phyloP scores from a whole-genome alignment of 2,888 invertebrate species.

The Dorcus hopei region DNA sequence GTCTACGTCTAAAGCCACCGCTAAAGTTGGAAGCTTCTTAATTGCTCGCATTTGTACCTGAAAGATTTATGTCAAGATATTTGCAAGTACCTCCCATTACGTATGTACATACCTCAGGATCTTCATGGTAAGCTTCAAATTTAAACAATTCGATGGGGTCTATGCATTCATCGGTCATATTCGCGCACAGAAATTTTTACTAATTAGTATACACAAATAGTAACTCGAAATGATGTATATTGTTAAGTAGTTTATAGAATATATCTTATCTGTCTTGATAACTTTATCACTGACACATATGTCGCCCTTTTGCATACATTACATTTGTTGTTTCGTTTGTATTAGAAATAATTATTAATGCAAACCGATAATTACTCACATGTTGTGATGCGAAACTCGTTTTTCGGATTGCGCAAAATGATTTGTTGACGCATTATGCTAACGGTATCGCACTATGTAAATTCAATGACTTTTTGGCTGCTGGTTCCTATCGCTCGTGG shows the following conservation, averaged over 20 bases:
- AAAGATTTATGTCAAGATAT: slow-evolving; percentile 32
- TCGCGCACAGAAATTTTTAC: neutral
- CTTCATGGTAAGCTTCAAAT: slow-evolving; percentile 14
- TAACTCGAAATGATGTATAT: no score
- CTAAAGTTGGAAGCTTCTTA: slow-evolving; percentile 35
- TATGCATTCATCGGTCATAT: slow-evolving; percentile 6
- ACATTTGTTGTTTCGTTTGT: neutral
- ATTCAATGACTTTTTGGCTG: no score
- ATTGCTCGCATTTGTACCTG: slow-evolving; percentile 49
- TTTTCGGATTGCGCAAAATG: no score
- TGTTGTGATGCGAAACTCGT: no score
- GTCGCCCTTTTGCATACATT: neutral
- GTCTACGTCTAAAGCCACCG: slow-evolving; percentile 35
- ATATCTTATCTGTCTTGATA: neutral
- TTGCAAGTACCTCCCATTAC: neutral
- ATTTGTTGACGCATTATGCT: no score
- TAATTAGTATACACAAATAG: neutral
- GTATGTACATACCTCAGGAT: slow-evolving; percentile 8
- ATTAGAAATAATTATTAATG: no score
- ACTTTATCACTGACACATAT: neutral
- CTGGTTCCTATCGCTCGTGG: no score
- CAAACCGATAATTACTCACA: no score
- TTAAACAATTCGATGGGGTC: slow-evolving; percentile 17
- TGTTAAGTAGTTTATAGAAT: neutral
- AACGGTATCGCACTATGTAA: no score